Evolutionary conservation across 2,888 invertebrate genomes (phyloP), one percentile per base, ranked within the genome.

Genomic region (Plagiodera versicolora): DNA sequence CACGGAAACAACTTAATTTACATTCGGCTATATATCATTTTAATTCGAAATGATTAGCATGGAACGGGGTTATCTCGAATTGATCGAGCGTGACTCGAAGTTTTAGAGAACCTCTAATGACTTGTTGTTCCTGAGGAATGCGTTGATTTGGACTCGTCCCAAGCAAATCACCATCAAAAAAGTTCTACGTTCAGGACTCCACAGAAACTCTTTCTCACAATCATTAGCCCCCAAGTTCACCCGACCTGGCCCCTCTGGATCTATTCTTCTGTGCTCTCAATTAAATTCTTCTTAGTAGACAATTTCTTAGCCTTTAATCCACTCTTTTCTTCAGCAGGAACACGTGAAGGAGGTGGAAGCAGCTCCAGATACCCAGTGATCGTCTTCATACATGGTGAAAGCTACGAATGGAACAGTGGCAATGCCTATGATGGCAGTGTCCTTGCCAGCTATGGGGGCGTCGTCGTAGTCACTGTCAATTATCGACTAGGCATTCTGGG

Each of bases 341-440:
- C 86, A 69, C 79, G 88, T 69, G 39, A 39, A 4, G 39, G 39
- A 9, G 86, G 87, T 68, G 87, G 81, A 61, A 79, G 78, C 47
- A 79, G 82, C 63, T 80, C 81, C 68, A 87, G 88, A 75, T 91
- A 90, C 79, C 95, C 96, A 17, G 96, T 97, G 59, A 86, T 98
- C 79, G 94, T 98, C 56, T 95, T 95, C 83, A 91, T 98, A 62
- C 97, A 97, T 77, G 97, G 97, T 20, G 89, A 92, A 80, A 95
- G 95, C 74, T 97, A 95, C 82, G 96, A 97, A 79, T 97, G 96
- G 92, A 96, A 96, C 79, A 94, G 96, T 48, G 98, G 98, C 56
- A 98, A 98, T 82, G 94, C 97, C 0, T 98, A 97, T 83, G 98
- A 99, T 78, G 98, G 96, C 56, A 91, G 94, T 56, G 94, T 98